Percentiles rank a stretch among this genome's conserved stretches.
These are phyloP conservation scores for Thamnophis elegans DNA, from an alignment of 2,797 vertebrate genomes.

Conservation along the genomic window DNA sequence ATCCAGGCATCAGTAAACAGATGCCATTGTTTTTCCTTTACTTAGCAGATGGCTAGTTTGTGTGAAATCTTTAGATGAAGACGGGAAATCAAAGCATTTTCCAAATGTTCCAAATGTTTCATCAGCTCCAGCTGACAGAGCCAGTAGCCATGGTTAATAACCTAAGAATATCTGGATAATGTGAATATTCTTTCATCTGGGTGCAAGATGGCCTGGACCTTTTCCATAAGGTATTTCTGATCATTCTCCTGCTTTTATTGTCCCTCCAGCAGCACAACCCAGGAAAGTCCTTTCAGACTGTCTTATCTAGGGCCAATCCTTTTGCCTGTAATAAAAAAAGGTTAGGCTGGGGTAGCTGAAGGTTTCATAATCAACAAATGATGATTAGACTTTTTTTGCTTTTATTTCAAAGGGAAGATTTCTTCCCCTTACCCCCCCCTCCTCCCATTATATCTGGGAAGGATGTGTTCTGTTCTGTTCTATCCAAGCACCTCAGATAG, in stretches of 20 bases:
- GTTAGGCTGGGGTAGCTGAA: not conserved
- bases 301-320: not conserved
- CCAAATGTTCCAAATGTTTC: not conserved
- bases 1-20: not conserved
- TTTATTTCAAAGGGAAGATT: not conserved
- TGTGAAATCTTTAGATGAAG: not conserved
- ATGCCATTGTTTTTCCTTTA: not conserved
- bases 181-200: not conserved
- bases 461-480: not conserved
- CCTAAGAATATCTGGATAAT: not conserved
- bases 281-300: not conserved
- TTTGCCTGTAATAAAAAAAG: not conserved
- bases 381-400: not conserved
- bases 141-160: not conserved
- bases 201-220: not conserved
- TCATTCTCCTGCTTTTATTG: not conserved
- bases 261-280: not conserved
- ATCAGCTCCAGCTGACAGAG: not conserved
- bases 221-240: not conserved
- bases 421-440: not conserved
- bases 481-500: not conserved
- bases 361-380: not conserved
- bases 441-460: not conserved
- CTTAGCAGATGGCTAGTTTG: not conserved
- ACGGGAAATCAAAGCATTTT: not conserved